Base-by-base conservation (phyloP, 2,888 invertebrate species). In the Phalera bucephala region DNA sequence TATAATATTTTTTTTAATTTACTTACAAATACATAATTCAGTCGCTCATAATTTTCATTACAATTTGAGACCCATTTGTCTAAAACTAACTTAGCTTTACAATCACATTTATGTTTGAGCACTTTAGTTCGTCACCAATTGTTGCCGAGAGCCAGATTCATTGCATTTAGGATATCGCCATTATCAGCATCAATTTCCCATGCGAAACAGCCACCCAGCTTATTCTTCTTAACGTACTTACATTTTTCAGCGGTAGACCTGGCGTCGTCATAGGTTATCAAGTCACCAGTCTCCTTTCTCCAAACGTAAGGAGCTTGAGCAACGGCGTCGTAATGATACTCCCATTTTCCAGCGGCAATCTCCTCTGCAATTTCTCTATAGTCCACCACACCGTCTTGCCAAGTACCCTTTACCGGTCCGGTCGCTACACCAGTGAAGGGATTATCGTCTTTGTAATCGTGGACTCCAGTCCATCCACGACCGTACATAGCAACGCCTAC, bases 111-210 rank as follows among this genome's bases (percentile, higher is more conserved):
- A 29, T 34, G 17, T 30, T 22, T 21, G 22, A 17, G 10, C 38
- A 30, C 30, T 31, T 12, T 25, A 28, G 9, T 30, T 19, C 30
- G 40, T 72, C 65, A 75, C 55, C 72, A 56, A 63, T 63, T 79
- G 44, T 89, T 89, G 0, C 89, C 89, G 2, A 89, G 67, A 8
- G 86, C 89, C 70, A 83, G 76, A 43, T 89, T 89, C 89, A 89
- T 89, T 3, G 86, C 86, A 45, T 89, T 89, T 31, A 87, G 46
- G 32, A 89, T 73, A 20, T 89, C 89, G 13, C 89, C 89, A 50
- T 88, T 89, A 43, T 89, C 89, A 0, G 89, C 89, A 29, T 89
- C 89, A 1, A 89, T 78, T 64, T 89, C 89, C 89, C 89, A 89
- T 4, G 89, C 81, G 38, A 89, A 89, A 5, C 89, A 50, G 31